These are phyloP conservation scores for Cyclopterus lumpus DNA, from an alignment of 2,797 vertebrate species.

Conservation along the genomic window DNA sequence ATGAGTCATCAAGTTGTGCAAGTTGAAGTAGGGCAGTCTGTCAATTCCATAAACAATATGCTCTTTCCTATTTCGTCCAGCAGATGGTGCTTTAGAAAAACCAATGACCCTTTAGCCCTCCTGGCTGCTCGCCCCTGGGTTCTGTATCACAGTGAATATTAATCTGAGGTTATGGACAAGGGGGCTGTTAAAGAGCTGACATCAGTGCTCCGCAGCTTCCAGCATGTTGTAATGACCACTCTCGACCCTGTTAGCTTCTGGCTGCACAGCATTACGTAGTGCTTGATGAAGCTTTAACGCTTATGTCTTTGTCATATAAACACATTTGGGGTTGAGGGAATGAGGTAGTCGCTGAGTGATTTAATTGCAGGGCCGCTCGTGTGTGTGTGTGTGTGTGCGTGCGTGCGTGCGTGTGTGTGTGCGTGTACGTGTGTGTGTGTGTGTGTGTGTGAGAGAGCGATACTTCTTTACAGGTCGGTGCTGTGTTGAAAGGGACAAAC, in stretches of 20 bases:
- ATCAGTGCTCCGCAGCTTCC: conserved; percentile 76
- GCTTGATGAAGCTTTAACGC: conserved; percentile 73
- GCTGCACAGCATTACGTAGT: conserved; percentile 70
- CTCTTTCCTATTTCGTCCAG: conserved; percentile 64
- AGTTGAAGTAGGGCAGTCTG: conserved; percentile 2
- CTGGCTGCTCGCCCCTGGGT: conserved; percentile 42
- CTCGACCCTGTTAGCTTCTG: conserved; percentile 64
- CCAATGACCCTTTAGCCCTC: conserved; percentile 39
- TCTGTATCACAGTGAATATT: conserved; percentile 69
- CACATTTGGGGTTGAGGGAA: conserved; percentile 63
- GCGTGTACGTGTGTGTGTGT: background rate
- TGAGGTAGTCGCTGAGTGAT: conserved; percentile 71
- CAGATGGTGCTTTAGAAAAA: conserved; percentile 77
- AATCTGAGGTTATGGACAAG: conserved; percentile 68
- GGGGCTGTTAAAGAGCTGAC: conserved; percentile 77
- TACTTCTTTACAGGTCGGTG: conserved; percentile 57
- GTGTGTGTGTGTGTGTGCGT: conserved; percentile 19
- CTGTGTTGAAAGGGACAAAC: conserved; percentile 28
- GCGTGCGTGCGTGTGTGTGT: conserved; percentile 11
- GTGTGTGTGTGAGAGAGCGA: conserved; percentile 14
- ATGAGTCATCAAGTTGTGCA: background rate
- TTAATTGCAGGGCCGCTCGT: conserved; percentile 64
- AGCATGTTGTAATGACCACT: conserved; percentile 75
- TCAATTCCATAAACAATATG: conserved; percentile 10
- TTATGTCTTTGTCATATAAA: conserved; percentile 80